Conservation (phyloP, 2,888 invertebrate species). For the Parnassius apollo region DNA sequence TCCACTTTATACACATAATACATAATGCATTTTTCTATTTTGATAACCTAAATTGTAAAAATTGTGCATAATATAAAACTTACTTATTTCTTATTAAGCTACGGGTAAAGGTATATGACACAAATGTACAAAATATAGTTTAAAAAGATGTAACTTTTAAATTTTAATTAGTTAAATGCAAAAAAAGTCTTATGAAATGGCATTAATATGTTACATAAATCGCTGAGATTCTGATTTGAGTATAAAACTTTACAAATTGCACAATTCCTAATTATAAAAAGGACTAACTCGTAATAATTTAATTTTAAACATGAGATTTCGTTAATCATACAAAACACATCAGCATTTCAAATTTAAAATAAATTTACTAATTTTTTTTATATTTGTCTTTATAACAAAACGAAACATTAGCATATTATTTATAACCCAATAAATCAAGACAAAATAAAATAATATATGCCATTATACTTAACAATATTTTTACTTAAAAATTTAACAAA, state of each 20-base stretch:
- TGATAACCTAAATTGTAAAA: conserved; percentile 29
- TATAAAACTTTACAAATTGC: conserved; percentile 4
- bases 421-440: too few species aligned
- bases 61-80: conserved; percentile 31
- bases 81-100: conserved; percentile 23
- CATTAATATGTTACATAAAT: conserved; percentile 22
- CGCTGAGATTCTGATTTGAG: conserved; percentile 35
- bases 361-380: too few species aligned
- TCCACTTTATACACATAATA: too few species aligned
- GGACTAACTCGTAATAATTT: conserved; percentile 10
- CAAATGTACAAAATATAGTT: conserved; percentile 47
- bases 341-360: too few species aligned
- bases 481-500: too few species aligned
- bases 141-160: conserved; percentile 29
- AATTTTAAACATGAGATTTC: not conserved
- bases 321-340: too few species aligned
- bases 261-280: conserved; percentile 3
- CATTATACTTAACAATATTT: not conserved
- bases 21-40: not conserved
- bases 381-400: not conserved
- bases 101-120: conserved; percentile 50
- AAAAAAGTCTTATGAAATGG: conserved; percentile 49
- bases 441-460: too few species aligned
- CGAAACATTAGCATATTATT: not conserved
- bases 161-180: conserved; percentile 50